Percentiles rank a stretch among this genome's conserved stretches.
Conservation (phyloP, 2,797 vertebrate genomes). For the Aulostomus chinensis region DNA sequence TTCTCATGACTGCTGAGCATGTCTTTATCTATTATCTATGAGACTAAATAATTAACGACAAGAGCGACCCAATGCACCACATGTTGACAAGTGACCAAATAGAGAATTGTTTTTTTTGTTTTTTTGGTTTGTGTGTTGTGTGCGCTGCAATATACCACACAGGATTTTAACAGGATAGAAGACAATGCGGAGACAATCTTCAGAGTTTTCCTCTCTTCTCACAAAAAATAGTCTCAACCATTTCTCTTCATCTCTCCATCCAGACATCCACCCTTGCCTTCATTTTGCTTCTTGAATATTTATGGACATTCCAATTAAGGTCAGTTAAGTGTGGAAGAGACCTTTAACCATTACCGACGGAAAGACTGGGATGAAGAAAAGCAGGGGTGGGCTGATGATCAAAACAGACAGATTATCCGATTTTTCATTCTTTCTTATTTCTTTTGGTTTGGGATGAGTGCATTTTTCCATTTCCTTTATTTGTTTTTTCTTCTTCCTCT, state of each 20-base stretch:
- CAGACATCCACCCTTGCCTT: conserved; percentile 40
- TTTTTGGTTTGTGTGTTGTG: conserved; percentile 4
- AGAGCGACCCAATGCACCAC: conserved; percentile 66
- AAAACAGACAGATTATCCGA: conserved; percentile 47
- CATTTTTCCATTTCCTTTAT: conserved; percentile 56
- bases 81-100: conserved; percentile 66
- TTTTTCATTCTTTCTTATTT: conserved; percentile 38
- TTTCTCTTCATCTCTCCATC: conserved; percentile 20
- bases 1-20: conserved; percentile 74
- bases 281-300: conserved; percentile 73
- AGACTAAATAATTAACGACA: conserved; percentile 75
- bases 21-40: conserved; percentile 77
- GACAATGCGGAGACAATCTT: conserved; percentile 2
- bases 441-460: conserved; percentile 48
- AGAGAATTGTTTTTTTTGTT: conserved; percentile 3
- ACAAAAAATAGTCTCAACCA: not conserved
- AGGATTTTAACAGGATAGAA: conserved; percentile 6
- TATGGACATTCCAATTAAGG: conserved; percentile 72
- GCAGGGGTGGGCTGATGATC: conserved; percentile 34
- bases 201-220: conserved; percentile 7
- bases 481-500: conserved; percentile 39
- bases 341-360: conserved; percentile 60
- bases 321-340: conserved; percentile 55
- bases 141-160: conserved; percentile 1
- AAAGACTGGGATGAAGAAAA: conserved; percentile 30